Conservation (phyloP, 2,113 vertebrate species). For the Thinocorus orbignyianus region DNA sequence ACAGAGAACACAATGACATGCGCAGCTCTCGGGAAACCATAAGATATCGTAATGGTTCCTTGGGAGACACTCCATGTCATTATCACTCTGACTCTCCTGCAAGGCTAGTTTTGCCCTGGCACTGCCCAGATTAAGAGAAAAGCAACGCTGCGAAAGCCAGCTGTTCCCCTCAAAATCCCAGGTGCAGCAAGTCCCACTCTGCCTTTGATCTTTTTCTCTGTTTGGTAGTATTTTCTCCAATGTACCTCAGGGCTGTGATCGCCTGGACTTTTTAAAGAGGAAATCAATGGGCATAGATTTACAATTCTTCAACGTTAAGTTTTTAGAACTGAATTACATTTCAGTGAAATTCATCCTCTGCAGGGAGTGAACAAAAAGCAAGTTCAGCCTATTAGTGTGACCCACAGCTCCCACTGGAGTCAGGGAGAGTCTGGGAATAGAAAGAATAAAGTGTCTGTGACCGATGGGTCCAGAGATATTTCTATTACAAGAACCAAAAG, state of each 20-base stretch:
- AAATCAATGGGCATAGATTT: slow-evolving; percentile 60
- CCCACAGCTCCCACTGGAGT: not conserved
- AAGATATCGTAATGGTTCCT: not conserved
- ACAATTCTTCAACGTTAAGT: not conserved
- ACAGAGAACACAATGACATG: not conserved
- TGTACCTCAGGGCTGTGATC: not conserved
- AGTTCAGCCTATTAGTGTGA: not conserved
- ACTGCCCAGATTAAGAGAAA: not conserved
- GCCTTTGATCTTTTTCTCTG: slow-evolving; percentile 30
- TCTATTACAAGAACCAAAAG: not conserved
- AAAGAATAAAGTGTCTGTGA: not conserved
- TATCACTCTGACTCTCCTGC: not conserved
- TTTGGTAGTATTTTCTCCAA: slow-evolving; percentile 16
- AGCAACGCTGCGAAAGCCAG: not conserved
- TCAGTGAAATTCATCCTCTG: not conserved
- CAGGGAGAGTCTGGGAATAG: not conserved
- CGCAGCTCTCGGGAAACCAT: not conserved
- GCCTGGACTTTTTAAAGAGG: not conserved
- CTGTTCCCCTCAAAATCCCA: not conserved
- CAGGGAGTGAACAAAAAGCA: not conserved
- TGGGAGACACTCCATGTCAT: not conserved
- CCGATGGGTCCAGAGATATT: not conserved
- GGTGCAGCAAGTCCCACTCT: not conserved
- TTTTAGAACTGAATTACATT: slow-evolving; percentile 3
- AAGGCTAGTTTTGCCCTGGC: not conserved